Percentiles rank a stretch among this genome's conserved stretches.
Evolutionary conservation across 1,140 invertebrate genomes (phyloP).

Genomic region (Cydia splendana): DNA sequence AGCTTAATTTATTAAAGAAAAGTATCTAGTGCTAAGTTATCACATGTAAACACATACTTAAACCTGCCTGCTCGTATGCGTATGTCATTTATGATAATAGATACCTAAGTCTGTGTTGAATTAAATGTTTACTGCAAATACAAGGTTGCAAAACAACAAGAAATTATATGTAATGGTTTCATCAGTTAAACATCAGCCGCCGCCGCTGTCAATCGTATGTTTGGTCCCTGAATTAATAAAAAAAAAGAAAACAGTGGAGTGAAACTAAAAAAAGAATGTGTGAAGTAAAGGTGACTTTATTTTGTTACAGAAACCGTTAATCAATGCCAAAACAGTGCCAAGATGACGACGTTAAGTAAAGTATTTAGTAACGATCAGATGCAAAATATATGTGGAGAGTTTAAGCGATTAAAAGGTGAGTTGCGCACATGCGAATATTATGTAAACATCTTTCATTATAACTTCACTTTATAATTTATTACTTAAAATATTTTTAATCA

Average conservation of each 20-base stretch:
- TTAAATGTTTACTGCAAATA: slow-evolving; percentile 18
- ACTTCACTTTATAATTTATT: too few species aligned
- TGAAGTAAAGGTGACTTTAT: not conserved
- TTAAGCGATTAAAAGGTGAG: slow-evolving; percentile 78
- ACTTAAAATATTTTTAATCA: too few species aligned
- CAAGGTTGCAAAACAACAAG: slow-evolving; percentile 27
- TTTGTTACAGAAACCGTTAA: slow-evolving; percentile 22
- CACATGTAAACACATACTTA: not conserved
- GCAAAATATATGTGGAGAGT: slow-evolving; percentile 74
- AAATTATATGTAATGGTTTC: slow-evolving; percentile 23
- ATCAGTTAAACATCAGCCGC: slow-evolving; percentile 19
- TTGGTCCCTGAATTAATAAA: not conserved
- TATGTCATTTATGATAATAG: not conserved
- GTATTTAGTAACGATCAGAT: slow-evolving; percentile 69
- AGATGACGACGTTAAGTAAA: slow-evolving; percentile 62
- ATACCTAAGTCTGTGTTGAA: slow-evolving; percentile 13
- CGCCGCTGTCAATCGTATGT: not conserved
- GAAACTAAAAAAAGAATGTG: not conserved
- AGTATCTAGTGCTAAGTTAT: not conserved
- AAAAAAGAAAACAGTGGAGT: not conserved
- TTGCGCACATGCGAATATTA: slow-evolving; percentile 20
- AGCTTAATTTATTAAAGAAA: not conserved
- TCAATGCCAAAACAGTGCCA: slow-evolving; percentile 32
- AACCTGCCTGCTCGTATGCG: not conserved
- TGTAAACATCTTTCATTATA: too few species aligned